Base-by-base conservation (phyloP, 2,888 invertebrate species). In the Dorcus hopei region DNA sequence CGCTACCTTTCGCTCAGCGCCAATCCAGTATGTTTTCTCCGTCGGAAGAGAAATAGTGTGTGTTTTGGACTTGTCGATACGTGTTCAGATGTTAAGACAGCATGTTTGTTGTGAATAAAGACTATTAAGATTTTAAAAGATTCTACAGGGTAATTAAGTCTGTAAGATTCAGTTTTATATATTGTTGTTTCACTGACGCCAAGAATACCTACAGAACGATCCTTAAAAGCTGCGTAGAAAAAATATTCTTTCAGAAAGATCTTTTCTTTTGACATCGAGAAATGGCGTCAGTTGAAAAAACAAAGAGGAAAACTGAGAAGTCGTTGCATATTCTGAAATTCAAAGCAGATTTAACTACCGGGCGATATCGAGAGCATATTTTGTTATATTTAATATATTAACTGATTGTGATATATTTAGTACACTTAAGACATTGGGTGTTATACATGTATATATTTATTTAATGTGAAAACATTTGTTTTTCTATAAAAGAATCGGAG, bases 1-100 rank as follows among this genome's bases (percentile, higher is more conserved):
- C 68, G 42, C 56, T 71, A 43, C 65, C 72, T 9, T 50, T 68
- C 42, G 66, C 68, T 33, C 64, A 65, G 38, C 64, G 58, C 9
- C 61, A 61, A 49, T 66, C 61, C 33, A 60, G 47, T 39, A 47
- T 57, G 42, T 60, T 54, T 38, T 51, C 60, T 6, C 38, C 51
- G 4, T 53, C 52, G 14, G 54, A 54, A 39, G 57, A 60, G 45
- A 57, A 59, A 49, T 59, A 38, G 26, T 33, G 26, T 33, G 49
- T 49, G 9, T 4, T 26, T 43, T 23, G 41, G 14, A 49, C 26
- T 33, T 38, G n/a, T 16, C 9, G 19, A 19, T 19, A 19, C 19
- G 19, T 19, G 19, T 19, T 9, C 16, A n/a, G 11, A 49, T n/a
- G 14, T 33, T 11, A 23, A 16, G 47, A 47, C 26, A 47, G 26